A percentile compares a stretch with the other conserved stretches of the same genome.
Evolutionary conservation across 2,888 invertebrate species (phyloP).

Genomic region (Drosophila mulleri): DNA sequence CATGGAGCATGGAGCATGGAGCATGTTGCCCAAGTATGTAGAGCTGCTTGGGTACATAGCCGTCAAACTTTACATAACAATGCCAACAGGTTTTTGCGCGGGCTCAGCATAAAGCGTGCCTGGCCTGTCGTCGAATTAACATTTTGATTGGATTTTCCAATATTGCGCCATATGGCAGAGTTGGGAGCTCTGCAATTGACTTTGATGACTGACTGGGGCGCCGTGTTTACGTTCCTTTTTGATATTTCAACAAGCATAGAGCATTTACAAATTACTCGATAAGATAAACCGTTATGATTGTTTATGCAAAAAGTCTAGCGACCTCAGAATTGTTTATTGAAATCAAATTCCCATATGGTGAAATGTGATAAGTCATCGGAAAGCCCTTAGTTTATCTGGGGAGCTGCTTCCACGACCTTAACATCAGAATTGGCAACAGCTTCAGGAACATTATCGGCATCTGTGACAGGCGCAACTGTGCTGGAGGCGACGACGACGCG

Average conservation of each 20-base stretch:
- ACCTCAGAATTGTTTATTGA: conserved; percentile 37
- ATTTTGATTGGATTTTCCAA: conserved; percentile 81
- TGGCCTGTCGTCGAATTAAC: conserved; percentile 63
- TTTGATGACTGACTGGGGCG: conserved; percentile 48
- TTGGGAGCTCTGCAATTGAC: conserved; percentile 43
- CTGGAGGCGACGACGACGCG: conserved; percentile 1
- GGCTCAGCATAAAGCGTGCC: conserved; percentile 21
- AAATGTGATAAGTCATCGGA: background rate
- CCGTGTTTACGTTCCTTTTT: conserved; percentile 47
- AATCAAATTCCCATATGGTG: conserved; percentile 25
- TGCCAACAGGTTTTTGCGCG: conserved; percentile 40
- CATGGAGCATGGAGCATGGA: background rate
- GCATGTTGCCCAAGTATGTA: background rate
- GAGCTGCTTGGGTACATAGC: conserved; percentile 1
- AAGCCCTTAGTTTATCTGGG: conserved; percentile 10
- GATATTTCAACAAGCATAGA: conserved; percentile 7
- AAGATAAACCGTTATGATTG: conserved; percentile 54
- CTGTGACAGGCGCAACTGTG: background rate
- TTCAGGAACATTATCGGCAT: background rate
- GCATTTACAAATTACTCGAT: conserved; percentile 46
- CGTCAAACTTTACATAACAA: conserved; percentile 54
- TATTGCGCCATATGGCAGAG: conserved; percentile 74
- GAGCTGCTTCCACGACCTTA: background rate
- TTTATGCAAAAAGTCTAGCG: conserved; percentile 21
- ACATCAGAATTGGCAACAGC: background rate